These are phyloP conservation scores for Frankliniella fusca DNA, from an alignment of 2,888 invertebrate genomes.

Conservation along the genomic window DNA sequence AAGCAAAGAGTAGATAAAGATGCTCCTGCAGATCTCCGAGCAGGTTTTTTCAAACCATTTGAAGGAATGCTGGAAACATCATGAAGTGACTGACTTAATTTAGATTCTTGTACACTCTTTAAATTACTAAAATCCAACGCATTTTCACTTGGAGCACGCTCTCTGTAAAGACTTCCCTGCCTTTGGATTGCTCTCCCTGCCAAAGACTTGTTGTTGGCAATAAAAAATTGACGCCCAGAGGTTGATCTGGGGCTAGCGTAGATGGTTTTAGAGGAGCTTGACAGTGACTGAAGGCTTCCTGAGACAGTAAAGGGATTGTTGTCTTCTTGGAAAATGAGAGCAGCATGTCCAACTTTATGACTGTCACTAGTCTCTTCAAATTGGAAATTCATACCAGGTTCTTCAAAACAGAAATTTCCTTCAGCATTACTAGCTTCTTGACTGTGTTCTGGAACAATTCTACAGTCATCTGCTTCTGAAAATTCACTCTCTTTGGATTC, in stretches of 20 bases:
- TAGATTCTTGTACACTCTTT: not conserved
- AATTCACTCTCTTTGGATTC: not conserved
- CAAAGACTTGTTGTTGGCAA: not conserved
- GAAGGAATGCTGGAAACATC: slow-evolving; percentile 12
- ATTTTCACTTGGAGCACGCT: not conserved
- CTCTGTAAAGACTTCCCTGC: not conserved
- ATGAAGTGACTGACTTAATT: not conserved
- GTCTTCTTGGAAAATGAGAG: not conserved
- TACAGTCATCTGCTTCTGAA: not conserved
- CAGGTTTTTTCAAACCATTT: not conserved
- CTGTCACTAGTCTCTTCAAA: not conserved
- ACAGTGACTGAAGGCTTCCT: not conserved
- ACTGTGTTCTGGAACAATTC: not conserved
- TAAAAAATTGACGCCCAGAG: not conserved
- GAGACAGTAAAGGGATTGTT: not conserved
- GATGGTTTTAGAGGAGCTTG: not conserved
- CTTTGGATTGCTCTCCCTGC: not conserved
- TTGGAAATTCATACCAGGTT: not conserved
- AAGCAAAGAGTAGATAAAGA: not conserved
- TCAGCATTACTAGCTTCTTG: not conserved
- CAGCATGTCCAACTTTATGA: not conserved
- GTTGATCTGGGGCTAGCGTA: not conserved
- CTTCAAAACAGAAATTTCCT: not conserved
- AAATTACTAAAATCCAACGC: not conserved
- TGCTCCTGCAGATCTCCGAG: not conserved